A percentile compares a stretch with the other conserved stretches of the same genome.
Evolutionary conservation across 2,113 vertebrate genomes (phyloP).

Genomic region (Phycodurus eques): DNA sequence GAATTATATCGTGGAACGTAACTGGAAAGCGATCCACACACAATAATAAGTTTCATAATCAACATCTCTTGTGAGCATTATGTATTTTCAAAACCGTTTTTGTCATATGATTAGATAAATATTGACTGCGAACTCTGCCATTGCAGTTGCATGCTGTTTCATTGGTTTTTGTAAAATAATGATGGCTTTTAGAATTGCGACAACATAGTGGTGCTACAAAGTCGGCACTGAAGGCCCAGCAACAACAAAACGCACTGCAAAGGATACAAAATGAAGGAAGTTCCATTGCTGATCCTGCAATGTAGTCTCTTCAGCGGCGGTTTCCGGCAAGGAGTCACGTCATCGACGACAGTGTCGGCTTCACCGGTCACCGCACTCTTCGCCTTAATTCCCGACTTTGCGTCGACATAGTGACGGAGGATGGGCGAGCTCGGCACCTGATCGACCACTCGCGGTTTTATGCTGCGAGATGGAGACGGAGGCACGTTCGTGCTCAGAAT

Average conservation of each 20-base stretch:
- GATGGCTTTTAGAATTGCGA: no score
- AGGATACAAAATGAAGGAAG: constrained; percentile 77
- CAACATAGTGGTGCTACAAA: no score
- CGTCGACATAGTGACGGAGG: constrained; percentile 64
- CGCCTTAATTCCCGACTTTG: constrained; percentile 7
- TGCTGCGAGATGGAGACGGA: constrained; percentile 21
- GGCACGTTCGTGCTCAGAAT: background rate
- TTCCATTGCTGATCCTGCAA: constrained; percentile 68
- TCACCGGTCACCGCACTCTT: background rate
- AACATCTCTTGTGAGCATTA: no score
- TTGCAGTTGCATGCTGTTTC: no score
- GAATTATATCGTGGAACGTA: no score
- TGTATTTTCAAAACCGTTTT: no score
- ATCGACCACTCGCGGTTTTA: constrained; percentile 57
- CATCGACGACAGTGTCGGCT: constrained; percentile 23
- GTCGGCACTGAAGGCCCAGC: no score
- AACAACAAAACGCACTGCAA: constrained; percentile 15
- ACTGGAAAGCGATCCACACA: no score
- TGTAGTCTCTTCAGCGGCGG: constrained; percentile 63
- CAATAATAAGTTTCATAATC: no score
- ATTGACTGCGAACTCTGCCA: no score
- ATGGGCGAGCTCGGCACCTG: constrained; percentile 42
- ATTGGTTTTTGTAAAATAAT: no score
- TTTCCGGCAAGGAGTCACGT: constrained; percentile 34
- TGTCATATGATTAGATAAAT: no score